A percentile compares a stretch with the other conserved stretches of the same genome.
Evolutionary conservation across 1,140 invertebrate species (phyloP).

Genomic region (Caerostris extrusa): DNA sequence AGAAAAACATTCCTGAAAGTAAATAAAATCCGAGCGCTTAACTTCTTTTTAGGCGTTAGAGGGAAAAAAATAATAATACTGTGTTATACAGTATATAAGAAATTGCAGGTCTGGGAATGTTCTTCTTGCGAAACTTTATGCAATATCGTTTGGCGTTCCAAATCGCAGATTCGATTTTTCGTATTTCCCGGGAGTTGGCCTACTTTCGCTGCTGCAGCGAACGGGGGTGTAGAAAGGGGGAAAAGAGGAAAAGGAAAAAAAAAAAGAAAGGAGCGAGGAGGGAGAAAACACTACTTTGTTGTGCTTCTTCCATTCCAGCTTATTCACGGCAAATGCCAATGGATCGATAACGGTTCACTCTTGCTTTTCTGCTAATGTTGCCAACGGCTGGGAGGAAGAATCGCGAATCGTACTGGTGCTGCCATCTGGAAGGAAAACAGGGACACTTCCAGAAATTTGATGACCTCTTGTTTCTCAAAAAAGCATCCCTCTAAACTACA

Average conservation of each 20-base stretch:
- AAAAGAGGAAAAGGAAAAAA: not conserved
- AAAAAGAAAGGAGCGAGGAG: not conserved
- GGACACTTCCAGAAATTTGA: too few relatives aligned
- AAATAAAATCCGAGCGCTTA: slow-evolving; percentile 27
- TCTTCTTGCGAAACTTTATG: slow-evolving; percentile 41
- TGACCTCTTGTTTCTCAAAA: too few relatives aligned
- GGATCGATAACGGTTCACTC: slow-evolving; percentile 69
- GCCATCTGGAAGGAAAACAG: slow-evolving; percentile 34
- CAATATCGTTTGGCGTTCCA: slow-evolving; percentile 55
- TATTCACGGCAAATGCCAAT: slow-evolving; percentile 74
- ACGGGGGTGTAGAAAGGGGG: not conserved
- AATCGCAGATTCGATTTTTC: slow-evolving; percentile 71
- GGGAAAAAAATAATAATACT: not conserved
- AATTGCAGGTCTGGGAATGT: slow-evolving; percentile 34
- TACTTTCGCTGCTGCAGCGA: slow-evolving; percentile 41
- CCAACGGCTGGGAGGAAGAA: slow-evolving; percentile 50
- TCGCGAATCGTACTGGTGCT: not conserved
- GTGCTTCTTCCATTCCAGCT: slow-evolving; percentile 58
- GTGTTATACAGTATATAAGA: slow-evolving; percentile 32
- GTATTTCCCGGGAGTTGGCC: slow-evolving; percentile 68
- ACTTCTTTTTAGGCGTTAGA: slow-evolving; percentile 49
- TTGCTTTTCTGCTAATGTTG: slow-evolving; percentile 67
- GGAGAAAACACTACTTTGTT: slow-evolving; percentile 46
- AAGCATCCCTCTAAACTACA: too few relatives aligned
- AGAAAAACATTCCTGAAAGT: slow-evolving; percentile 27